Base-by-base conservation (phyloP, 1,140 invertebrate genomes). In the Bombus superbus region DNA sequence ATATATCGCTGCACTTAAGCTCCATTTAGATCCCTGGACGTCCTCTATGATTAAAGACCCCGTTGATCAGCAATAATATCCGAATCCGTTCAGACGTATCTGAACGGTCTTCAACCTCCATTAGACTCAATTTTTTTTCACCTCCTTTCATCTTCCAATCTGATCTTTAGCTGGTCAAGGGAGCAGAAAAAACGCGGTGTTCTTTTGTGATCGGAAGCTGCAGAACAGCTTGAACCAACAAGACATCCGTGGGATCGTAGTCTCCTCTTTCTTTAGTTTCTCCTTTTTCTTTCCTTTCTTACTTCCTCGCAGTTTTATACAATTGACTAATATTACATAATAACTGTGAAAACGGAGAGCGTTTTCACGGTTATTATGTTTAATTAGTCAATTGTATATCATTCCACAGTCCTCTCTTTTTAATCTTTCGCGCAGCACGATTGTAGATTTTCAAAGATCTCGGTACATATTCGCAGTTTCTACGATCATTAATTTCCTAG, bases 361-460 rank as follows among this genome's bases (percentile, higher is more conserved):
- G 2, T 74, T 82, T 74, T 57, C 32, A 74, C 71, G 69, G 53
- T 82, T 47, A 64, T 74, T 62, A 28, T 35, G 47, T 64, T 42
- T 25, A 81, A 81, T 73, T 59, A 72, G 53, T 32, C 38, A 71
- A 25, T 42, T 53, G 68, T 72, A 35, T 59, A 42, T 81, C 79
- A 62, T 38, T 40, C 4, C 13, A 15, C 13, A 2, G 15, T 32
- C 11, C n/a, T 0, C 28, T 32, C n/a, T 32, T 8, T 66, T 15
- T n/a, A 66, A 32, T 68, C 2, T 9, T 68, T 68, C 11, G 22
- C 47, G 4, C 5, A 2, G 47, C 18, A 1, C 47, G 18, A 15
- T 22, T 53, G 11, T 62, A 13, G 10, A 10, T 62, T 62, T 62
- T 3, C 10, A 10, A 62, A 28, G 1, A 0, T 11, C 28, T 3